Evolutionary conservation across 2,113 vertebrate species (phyloP).

Genomic region (Aepyceros melampus): DNA sequence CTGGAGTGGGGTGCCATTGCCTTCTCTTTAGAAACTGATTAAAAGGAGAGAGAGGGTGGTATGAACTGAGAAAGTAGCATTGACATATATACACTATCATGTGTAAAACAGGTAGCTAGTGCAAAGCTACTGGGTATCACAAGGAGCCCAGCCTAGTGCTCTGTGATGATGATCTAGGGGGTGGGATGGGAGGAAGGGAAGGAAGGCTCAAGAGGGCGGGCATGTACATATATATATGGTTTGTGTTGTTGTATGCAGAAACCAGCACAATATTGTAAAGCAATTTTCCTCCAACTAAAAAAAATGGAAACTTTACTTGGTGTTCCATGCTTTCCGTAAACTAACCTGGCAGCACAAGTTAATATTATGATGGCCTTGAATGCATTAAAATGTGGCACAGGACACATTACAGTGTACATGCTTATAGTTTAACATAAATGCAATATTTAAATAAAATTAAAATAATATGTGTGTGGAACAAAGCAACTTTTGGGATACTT

Average conservation of each 20-base stretch:
- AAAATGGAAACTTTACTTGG: not conserved
- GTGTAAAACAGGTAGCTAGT: not conserved
- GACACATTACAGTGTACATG: not conserved
- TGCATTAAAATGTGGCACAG: not conserved
- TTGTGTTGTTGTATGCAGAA: not conserved
- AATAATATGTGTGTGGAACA: not conserved
- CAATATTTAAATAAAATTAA: not conserved
- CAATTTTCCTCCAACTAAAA: not conserved
- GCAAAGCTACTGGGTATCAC: not conserved
- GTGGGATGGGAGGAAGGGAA: not conserved
- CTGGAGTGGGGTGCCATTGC: too few relatives aligned
- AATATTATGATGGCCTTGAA: not conserved
- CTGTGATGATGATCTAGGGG: not conserved
- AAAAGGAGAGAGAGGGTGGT: not conserved
- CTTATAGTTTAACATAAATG: not conserved
- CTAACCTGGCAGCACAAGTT: not conserved
- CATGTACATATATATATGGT: not conserved
- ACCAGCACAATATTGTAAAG: not conserved
- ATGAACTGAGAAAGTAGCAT: not conserved
- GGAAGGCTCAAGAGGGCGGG: not conserved
- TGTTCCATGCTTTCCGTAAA: not conserved
- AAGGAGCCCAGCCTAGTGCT: not conserved
- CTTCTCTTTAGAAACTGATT: not conserved
- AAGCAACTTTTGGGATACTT: not conserved
- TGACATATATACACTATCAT: not conserved